Percentiles rank a stretch among this genome's conserved stretches.
Evolutionary conservation across 1,140 invertebrate species (phyloP).

Genomic region (Mya arenaria): DNA sequence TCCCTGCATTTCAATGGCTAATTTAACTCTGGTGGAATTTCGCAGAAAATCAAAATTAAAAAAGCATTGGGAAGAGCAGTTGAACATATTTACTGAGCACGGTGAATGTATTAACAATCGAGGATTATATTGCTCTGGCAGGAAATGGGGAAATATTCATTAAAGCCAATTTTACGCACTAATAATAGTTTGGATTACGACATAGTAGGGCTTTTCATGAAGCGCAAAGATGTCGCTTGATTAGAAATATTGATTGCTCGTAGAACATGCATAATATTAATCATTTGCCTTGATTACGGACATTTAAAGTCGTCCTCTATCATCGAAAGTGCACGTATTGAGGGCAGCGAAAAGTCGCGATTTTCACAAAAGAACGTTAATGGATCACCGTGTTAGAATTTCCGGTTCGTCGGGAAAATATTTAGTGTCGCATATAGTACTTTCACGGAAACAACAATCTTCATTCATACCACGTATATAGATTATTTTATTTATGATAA

Average conservation of each 20-base stretch:
- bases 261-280: slow-evolving; percentile 33
- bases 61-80: too few relatives aligned
- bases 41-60: too few relatives aligned
- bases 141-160: slow-evolving; percentile 54
- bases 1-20: too few relatives aligned
- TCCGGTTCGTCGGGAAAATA: too few relatives aligned
- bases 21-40: too few relatives aligned
- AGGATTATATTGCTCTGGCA: too few relatives aligned
- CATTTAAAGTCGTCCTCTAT: neutral
- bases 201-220: neutral
- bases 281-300: slow-evolving; percentile 17
- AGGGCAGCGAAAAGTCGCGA: neutral
- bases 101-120: too few relatives aligned
- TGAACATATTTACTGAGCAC: too few relatives aligned
- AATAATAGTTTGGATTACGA: slow-evolving; percentile 14
- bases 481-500: too few relatives aligned
- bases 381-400: neutral
- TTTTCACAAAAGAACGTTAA: neutral
- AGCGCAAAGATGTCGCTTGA: slow-evolving; percentile 10
- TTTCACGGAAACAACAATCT: too few relatives aligned
- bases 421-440: too few relatives aligned
- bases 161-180: slow-evolving; percentile 47
- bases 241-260: slow-evolving; percentile 39
- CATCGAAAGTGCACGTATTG: neutral
- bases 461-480: too few relatives aligned